phyloP scores from a whole-genome alignment of 2,113 vertebrate species.

The Oxyura jamaicensis region DNA sequence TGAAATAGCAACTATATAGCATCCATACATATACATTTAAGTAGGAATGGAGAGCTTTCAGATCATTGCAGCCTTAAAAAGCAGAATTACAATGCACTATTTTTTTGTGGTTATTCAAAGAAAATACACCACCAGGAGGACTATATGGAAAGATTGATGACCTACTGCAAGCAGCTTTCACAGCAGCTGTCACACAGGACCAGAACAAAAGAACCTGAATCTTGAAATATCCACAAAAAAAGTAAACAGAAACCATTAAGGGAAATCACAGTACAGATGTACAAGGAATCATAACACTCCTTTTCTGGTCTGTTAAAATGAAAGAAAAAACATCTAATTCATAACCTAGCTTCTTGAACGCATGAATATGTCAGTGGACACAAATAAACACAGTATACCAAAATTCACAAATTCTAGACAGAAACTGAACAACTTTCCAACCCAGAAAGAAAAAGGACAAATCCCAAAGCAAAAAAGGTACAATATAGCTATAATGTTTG shows the following conservation, averaged over 20 bases:
- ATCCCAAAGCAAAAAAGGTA: not conserved
- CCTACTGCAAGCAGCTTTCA: not conserved
- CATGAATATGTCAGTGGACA: not conserved
- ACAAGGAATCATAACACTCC: not conserved
- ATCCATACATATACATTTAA: not conserved
- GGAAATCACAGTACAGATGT: conserved; percentile 15
- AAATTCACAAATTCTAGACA: not conserved
- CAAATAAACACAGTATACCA: not conserved
- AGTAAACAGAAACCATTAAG: not conserved
- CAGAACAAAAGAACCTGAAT: not conserved
- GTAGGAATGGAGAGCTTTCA: not conserved
- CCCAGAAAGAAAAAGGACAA: not conserved
- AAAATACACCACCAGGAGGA: not conserved
- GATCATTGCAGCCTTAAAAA: not conserved
- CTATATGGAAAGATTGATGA: not conserved
- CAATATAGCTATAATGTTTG: not conserved
- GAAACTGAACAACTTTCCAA: not conserved
- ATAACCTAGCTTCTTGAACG: not conserved
- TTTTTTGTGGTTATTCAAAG: not conserved
- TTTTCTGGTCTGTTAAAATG: not conserved
- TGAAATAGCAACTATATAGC: not conserved
- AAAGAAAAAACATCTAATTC: not conserved
- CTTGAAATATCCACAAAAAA: not conserved
- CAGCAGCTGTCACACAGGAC: not conserved
- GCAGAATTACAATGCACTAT: not conserved